phyloP scores from a whole-genome alignment of 1,140 invertebrate species.

The Euwallacea fornicatus region DNA sequence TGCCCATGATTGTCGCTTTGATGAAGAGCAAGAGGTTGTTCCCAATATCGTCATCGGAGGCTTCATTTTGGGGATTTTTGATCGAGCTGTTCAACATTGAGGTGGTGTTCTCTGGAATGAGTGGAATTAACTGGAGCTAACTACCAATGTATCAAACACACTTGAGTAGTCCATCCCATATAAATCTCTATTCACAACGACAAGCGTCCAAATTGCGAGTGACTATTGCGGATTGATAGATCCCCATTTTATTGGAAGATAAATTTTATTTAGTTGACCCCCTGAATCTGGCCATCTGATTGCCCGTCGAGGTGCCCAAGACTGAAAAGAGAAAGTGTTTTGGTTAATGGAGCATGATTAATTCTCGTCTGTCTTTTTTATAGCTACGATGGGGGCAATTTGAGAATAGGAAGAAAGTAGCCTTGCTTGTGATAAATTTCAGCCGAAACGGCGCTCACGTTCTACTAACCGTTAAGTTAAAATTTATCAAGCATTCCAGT shows the following conservation, averaged over 20 bases:
- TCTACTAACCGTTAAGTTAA: not conserved
- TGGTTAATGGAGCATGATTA: constrained; percentile 20
- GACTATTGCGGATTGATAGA: constrained; percentile 21
- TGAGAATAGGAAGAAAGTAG: not conserved
- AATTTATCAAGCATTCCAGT: not conserved
- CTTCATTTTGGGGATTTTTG: not conserved
- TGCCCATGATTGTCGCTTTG: constrained; percentile 65
- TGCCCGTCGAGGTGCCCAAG: constrained; percentile 8
- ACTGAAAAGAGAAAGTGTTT: constrained; percentile 15
- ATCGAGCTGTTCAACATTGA: constrained; percentile 17
- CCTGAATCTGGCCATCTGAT: constrained; percentile 26
- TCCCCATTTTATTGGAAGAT: constrained; percentile 29
- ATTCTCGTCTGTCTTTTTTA: constrained; percentile 18
- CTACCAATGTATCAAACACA: constrained; percentile 7
- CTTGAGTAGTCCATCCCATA: constrained; percentile 26
- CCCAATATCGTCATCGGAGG: constrained; percentile 3
- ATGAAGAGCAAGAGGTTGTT: constrained; percentile 41
- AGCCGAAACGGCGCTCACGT: not conserved
- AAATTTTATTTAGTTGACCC: constrained; percentile 30
- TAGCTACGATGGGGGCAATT: not conserved
- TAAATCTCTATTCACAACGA: constrained; percentile 16
- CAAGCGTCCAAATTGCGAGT: constrained; percentile 6
- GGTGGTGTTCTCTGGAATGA: not conserved
- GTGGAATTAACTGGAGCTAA: not conserved
- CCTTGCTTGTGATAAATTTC: not conserved